These are phyloP conservation scores for Selenia dentaria DNA, from an alignment of 2,888 invertebrate genomes.

Conservation along the genomic window DNA sequence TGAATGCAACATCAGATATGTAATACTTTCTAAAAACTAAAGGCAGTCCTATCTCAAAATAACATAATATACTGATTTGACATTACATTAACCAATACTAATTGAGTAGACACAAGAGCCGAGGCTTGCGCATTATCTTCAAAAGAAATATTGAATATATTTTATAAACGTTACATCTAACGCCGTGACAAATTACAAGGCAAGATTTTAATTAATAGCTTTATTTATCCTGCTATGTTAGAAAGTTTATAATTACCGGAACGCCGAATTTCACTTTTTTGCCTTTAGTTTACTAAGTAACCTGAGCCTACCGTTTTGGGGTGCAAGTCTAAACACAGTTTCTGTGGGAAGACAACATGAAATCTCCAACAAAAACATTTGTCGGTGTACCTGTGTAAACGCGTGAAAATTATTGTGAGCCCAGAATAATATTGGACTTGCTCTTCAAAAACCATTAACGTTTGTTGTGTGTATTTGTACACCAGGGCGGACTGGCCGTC, in stretches of 20 bases:
- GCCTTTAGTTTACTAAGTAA: conserved; percentile 38
- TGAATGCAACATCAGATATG: too few species aligned
- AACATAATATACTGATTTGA: too few species aligned
- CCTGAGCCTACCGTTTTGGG: conserved; percentile 41
- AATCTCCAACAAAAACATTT: conserved; percentile 66
- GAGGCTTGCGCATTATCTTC: too few species aligned
- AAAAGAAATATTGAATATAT: too few species aligned
- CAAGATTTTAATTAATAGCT: conserved; percentile 8
- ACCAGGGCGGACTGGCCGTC: conserved; percentile 45
- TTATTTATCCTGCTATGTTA: conserved; percentile 5
- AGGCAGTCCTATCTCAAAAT: too few species aligned
- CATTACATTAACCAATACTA: too few species aligned
- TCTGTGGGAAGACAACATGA: conserved; percentile 58
- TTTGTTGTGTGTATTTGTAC: conserved; percentile 69
- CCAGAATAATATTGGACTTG: conserved; percentile 77
- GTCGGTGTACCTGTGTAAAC: conserved; percentile 57
- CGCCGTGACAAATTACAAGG: background rate
- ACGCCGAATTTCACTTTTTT: conserved; percentile 18
- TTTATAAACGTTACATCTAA: too few species aligned
- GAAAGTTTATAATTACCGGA: conserved; percentile 4
- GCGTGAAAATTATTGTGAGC: conserved; percentile 76
- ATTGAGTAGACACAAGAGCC: too few species aligned
- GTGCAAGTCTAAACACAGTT: conserved; percentile 45
- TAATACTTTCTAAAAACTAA: too few species aligned
- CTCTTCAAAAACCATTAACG: conserved; percentile 78